Conservation (phyloP, 2,797 vertebrate species). For the Cuculus canorus region DNA sequence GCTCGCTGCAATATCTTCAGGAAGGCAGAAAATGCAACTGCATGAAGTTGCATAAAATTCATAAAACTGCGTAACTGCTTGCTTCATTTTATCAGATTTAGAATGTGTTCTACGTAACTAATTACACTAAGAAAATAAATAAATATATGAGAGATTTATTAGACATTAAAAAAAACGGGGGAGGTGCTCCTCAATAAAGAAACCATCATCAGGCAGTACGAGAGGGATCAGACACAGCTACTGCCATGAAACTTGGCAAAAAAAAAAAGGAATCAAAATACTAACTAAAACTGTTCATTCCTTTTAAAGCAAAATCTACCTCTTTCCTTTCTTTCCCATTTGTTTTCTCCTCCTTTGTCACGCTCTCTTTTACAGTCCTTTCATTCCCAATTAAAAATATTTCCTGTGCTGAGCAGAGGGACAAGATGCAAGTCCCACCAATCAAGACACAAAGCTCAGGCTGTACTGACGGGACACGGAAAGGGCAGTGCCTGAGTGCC, state of each 20-base stretch:
- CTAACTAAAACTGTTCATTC: neutral
- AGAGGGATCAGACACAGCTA: neutral
- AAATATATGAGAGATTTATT: neutral
- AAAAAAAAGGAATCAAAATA: neutral
- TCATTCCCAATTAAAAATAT: neutral
- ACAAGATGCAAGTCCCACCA: neutral
- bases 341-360: neutral
- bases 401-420: neutral
- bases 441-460: neutral
- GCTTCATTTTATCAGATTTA: neutral
- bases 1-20: fast-evolving
- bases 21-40: neutral
- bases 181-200: neutral
- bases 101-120: neutral
- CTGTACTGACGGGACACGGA: fast-evolving
- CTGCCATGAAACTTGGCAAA: neutral
- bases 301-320: neutral
- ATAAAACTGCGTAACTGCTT: neutral
- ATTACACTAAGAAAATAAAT: neutral
- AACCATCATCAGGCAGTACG: neutral
- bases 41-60: neutral
- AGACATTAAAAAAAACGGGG: neutral
- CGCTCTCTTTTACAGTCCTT: neutral
- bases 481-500: neutral
- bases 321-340: neutral